These are phyloP conservation scores for Camponotus vicinus DNA, from an alignment of 1,140 invertebrate species.

Conservation along the genomic window DNA sequence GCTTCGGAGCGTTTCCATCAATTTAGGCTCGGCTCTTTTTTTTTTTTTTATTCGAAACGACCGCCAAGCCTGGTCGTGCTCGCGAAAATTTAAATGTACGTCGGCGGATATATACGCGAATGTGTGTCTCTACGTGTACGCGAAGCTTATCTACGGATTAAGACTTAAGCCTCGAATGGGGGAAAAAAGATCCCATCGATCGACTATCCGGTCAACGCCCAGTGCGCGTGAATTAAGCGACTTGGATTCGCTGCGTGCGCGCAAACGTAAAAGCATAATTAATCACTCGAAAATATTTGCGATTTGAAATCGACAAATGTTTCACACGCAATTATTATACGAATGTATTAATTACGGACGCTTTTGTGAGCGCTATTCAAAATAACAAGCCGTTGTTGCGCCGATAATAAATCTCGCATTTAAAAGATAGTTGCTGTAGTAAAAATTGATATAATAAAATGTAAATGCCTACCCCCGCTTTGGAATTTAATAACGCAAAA, in stretches of 20 bases:
- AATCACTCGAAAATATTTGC: constrained; percentile 44
- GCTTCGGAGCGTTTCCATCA: constrained; percentile 39
- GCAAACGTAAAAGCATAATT: constrained; percentile 36
- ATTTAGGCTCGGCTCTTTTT: constrained; percentile 26
- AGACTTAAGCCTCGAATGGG: constrained; percentile 41
- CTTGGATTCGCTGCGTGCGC: not conserved
- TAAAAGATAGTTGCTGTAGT: not conserved
- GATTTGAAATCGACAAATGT: constrained; percentile 5
- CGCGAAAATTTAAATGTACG: constrained; percentile 52
- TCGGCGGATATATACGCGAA: constrained; percentile 26
- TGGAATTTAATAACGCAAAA: constrained; percentile 31
- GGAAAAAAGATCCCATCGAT: constrained; percentile 47
- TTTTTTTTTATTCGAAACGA: constrained; percentile 35
- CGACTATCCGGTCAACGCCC: constrained; percentile 36
- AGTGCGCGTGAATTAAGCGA: constrained; percentile 44
- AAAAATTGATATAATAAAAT: constrained; percentile 27
- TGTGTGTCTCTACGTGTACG: constrained; percentile 41
- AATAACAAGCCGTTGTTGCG: constrained; percentile 24
- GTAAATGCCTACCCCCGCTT: not conserved
- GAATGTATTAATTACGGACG: constrained; percentile 36
- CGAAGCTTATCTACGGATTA: constrained; percentile 64
- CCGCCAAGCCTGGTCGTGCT: not conserved
- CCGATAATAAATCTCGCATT: not conserved
- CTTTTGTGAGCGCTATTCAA: not conserved
- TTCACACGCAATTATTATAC: constrained; percentile 36